phyloP scores from a whole-genome alignment of 2,888 invertebrate species.

The Chymomyza caudatula region DNA sequence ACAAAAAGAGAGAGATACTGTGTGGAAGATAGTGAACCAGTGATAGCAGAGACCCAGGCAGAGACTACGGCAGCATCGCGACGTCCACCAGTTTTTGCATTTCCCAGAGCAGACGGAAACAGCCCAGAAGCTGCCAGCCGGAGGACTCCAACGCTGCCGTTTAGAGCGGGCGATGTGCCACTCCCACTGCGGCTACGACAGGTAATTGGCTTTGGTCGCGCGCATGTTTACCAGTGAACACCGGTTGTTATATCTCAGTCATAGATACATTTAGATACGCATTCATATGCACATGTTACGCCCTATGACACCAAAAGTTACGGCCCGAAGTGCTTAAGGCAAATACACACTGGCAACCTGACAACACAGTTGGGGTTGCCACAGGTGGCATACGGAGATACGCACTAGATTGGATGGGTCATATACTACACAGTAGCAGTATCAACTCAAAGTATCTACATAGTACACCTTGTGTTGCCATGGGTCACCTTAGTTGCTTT shows the following conservation, averaged over 20 bases:
- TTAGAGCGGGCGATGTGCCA: slow-evolving; percentile 2
- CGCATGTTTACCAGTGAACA: slow-evolving; percentile 30
- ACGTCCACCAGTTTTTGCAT: slow-evolving; percentile 39
- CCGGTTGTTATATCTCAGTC: neutral
- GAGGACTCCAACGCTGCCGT: neutral
- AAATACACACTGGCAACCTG: neutral
- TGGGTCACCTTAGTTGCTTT: no score
- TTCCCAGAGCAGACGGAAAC: slow-evolving; percentile 48
- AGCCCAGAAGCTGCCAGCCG: slow-evolving; percentile 13
- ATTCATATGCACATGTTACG: slow-evolving; percentile 6
- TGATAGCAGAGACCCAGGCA: neutral
- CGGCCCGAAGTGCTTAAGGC: neutral
- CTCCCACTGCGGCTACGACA: slow-evolving; percentile 26
- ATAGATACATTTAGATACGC: slow-evolving; percentile 3
- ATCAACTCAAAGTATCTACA: no score
- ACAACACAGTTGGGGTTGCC: neutral
- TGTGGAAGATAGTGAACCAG: neutral
- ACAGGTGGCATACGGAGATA: neutral
- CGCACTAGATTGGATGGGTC: neutral
- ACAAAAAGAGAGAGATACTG: neutral
- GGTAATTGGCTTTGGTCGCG: slow-evolving; percentile 63
- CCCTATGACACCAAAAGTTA: slow-evolving; percentile 4
- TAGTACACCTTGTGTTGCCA: no score
- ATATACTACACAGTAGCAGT: neutral
- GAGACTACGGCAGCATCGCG: neutral